Evolutionary conservation across 2,797 vertebrate species (phyloP).

Genomic region (Ctenochaetus hawaiiensis): DNA sequence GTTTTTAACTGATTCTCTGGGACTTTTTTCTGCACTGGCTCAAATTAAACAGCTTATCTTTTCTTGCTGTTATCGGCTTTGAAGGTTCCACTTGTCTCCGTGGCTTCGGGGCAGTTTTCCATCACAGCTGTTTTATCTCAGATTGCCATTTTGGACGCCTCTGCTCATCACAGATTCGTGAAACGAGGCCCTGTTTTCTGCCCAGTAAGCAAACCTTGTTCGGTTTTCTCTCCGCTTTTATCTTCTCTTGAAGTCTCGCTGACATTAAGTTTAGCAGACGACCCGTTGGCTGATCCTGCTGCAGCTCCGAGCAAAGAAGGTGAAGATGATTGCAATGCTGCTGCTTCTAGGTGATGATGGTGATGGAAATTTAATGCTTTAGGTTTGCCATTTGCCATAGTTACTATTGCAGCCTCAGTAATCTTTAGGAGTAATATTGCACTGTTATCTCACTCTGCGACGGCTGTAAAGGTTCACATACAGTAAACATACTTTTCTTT

Average conservation of each 20-base stretch:
- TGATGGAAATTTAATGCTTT: too few species aligned
- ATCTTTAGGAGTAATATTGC: too few species aligned
- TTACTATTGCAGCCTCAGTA: too few species aligned
- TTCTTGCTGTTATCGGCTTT: slow-evolving; percentile 29
- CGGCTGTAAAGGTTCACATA: too few species aligned
- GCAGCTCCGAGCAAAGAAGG: not conserved
- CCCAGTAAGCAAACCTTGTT: slow-evolving; percentile 38
- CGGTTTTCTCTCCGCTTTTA: slow-evolving; percentile 30
- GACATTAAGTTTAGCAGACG: slow-evolving; percentile 5
- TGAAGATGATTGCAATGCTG: too few species aligned
- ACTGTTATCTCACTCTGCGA: too few species aligned
- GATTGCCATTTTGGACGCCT: slow-evolving; percentile 36
- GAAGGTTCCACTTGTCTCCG: slow-evolving; percentile 44
- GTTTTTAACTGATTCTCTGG: slow-evolving; percentile 27
- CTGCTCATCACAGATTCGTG: slow-evolving; percentile 35
- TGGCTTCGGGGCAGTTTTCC: slow-evolving; percentile 35
- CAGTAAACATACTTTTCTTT: too few species aligned
- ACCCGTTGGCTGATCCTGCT: not conserved
- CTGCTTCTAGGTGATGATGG: too few species aligned
- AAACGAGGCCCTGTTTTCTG: slow-evolving; percentile 29
- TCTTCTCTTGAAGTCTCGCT: slow-evolving; percentile 26
- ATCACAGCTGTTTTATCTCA: slow-evolving; percentile 43
- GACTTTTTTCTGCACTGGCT: slow-evolving; percentile 13
- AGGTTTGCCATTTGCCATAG: too few species aligned
- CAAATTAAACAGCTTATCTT: slow-evolving; percentile 55